These are phyloP conservation scores for Oreochromis spilurus DNA, from an alignment of 2,113 vertebrate genomes.

Conservation along the genomic window DNA sequence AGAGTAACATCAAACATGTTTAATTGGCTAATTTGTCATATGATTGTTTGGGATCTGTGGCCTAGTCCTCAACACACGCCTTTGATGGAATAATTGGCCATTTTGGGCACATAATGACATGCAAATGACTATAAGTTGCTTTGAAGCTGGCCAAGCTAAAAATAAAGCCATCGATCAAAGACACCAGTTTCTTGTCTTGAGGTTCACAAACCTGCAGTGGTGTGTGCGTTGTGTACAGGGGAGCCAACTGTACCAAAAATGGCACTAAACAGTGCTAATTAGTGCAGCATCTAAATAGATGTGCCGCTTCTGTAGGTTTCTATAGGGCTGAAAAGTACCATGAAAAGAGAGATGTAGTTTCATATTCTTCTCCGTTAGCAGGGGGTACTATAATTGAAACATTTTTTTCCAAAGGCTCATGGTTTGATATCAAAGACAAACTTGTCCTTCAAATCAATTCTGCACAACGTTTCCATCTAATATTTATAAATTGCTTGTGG, in stretches of 20 bases:
- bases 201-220: slow-evolving; percentile 5
- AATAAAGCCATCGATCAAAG: slow-evolving; percentile 53
- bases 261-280: background rate
- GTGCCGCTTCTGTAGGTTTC: background rate
- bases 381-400: background rate
- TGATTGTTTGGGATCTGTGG: slow-evolving; percentile 47
- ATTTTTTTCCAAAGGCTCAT: background rate
- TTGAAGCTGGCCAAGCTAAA: slow-evolving; percentile 46
- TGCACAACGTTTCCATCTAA: background rate
- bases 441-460: background rate
- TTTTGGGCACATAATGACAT: slow-evolving; percentile 55
- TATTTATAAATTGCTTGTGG: background rate
- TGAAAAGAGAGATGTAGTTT: background rate
- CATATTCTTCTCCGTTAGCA: background rate
- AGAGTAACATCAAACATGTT: slow-evolving; percentile 34
- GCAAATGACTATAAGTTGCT: slow-evolving; percentile 37
- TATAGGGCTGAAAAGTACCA: background rate
- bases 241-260: background rate
- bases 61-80: slow-evolving; percentile 11
- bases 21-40: slow-evolving; percentile 67
- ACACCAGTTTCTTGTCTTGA: slow-evolving; percentile 14
- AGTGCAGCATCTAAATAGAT: background rate
- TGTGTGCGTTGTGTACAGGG: background rate
- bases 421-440: slow-evolving; percentile 19
- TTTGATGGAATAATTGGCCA: slow-evolving; percentile 62